Conservation (phyloP, 2,888 invertebrate genomes). For the Erebia aethiops region DNA sequence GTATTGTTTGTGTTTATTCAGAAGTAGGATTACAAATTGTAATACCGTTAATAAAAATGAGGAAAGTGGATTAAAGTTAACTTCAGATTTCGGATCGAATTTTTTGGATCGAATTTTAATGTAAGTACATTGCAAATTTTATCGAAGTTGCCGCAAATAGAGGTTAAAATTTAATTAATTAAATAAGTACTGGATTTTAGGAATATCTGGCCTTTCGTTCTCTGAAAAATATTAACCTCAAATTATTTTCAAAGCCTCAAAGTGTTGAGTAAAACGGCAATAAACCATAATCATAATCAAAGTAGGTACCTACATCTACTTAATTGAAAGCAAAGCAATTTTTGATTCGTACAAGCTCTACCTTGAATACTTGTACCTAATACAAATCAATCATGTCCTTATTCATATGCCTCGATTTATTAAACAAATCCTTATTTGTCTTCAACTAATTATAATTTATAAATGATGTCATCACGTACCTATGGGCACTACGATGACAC, state of each 20-base stretch:
- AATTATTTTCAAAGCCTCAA: too few species aligned
- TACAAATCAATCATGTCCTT: constrained; percentile 23
- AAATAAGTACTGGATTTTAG: too few species aligned
- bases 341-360: neutral
- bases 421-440: constrained; percentile 34
- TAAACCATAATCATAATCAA: too few species aligned
- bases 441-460: constrained; percentile 24
- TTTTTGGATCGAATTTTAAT: too few species aligned
- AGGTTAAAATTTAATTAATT: too few species aligned
- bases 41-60: constrained; percentile 28
- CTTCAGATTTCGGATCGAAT: too few species aligned
- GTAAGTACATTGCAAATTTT: too few species aligned
- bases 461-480: constrained; percentile 44
- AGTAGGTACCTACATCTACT: too few species aligned
- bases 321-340: neutral
- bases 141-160: too few species aligned
- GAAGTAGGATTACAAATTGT: constrained; percentile 15
- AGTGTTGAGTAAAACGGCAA: too few species aligned
- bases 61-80: constrained; percentile 9
- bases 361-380: neutral
- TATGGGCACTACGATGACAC: constrained; percentile 43
- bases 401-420: constrained; percentile 23
- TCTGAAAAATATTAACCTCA: too few species aligned
- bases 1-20: constrained; percentile 29
- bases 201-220: too few species aligned